Evolutionary conservation across 2,888 invertebrate genomes (phyloP).

Genomic region (Anoplius nigerrimus): DNA sequence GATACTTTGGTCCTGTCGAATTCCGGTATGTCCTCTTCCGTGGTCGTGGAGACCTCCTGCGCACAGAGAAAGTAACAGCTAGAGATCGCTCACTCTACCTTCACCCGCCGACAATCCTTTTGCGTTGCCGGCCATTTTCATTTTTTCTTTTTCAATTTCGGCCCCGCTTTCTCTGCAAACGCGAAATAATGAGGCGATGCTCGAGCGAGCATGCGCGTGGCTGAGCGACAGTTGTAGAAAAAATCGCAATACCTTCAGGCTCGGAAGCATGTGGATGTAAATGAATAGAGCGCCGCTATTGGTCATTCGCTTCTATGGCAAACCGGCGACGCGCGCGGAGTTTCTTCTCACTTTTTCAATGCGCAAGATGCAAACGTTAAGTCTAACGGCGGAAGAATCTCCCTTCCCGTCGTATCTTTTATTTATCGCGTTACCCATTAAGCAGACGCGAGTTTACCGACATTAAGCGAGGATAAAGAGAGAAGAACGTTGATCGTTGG

Average conservation of each 20-base stretch:
- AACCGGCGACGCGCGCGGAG: not conserved
- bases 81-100: slow-evolving; percentile 10
- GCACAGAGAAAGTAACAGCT: slow-evolving; percentile 33
- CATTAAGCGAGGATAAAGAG: too few species aligned
- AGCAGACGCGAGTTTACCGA: too few species aligned
- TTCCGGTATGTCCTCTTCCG: slow-evolving; percentile 75
- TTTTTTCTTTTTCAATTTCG: not conserved
- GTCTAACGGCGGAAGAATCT: too few species aligned
- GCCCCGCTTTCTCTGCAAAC: not conserved
- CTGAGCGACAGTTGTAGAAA: slow-evolving; percentile 1
- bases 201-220: not conserved
- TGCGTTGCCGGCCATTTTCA: not conserved
- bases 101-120: slow-evolving; percentile 12
- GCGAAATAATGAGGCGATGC: too few species aligned
- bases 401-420: too few species aligned
- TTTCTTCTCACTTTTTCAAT: too few species aligned
- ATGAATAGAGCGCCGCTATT: not conserved
- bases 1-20: slow-evolving; percentile 78
- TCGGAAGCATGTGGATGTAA: not conserved
- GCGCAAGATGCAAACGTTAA: too few species aligned
- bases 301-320: not conserved
- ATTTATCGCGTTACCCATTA: too few species aligned
- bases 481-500: too few species aligned
- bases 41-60: slow-evolving; percentile 64
- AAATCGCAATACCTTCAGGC: not conserved